Evolutionary conservation across 2,888 invertebrate species (phyloP).

Genomic region (Carpatolechia fugitivella): DNA sequence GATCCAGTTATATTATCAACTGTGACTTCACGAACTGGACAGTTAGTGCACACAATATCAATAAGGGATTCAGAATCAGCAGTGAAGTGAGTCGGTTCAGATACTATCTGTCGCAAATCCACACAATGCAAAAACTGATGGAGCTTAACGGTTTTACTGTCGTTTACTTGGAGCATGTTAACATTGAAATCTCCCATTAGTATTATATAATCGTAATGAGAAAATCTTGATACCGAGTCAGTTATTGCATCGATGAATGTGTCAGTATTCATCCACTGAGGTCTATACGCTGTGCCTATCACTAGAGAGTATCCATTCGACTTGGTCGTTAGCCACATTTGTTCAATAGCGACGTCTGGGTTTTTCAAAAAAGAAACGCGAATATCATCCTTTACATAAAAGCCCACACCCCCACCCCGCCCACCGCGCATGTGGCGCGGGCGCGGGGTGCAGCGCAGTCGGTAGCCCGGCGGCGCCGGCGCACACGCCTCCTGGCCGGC

Average conservation of each 20-base stretch:
- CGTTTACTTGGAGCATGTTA: neutral
- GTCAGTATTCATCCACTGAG: too few species aligned
- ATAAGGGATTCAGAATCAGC: too few species aligned
- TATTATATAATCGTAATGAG: neutral
- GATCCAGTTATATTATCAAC: constrained; percentile 12
- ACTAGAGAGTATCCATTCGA: too few species aligned
- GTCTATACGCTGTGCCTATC: too few species aligned
- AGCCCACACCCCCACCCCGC: constrained; percentile 3
- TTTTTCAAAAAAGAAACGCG: neutral
- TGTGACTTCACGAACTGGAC: too few species aligned
- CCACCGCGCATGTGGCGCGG: neutral
- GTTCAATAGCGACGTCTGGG: neutral
- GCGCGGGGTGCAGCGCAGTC: neutral
- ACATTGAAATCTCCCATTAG: too few species aligned
- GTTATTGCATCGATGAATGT: too few species aligned
- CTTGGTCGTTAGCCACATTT: too few species aligned
- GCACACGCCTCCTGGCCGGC: neutral
- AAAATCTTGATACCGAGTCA: neutral
- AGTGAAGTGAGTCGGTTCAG: too few species aligned
- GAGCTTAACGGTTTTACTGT: constrained; percentile 3
- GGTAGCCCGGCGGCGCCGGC: neutral
- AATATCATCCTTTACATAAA: too few species aligned
- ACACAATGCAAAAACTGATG: constrained; percentile 14
- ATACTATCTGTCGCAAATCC: too few species aligned
- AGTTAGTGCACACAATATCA: constrained; percentile 21